phyloP scores from a whole-genome alignment of 2,113 vertebrate species.

The Eretmochelys imbricata region DNA sequence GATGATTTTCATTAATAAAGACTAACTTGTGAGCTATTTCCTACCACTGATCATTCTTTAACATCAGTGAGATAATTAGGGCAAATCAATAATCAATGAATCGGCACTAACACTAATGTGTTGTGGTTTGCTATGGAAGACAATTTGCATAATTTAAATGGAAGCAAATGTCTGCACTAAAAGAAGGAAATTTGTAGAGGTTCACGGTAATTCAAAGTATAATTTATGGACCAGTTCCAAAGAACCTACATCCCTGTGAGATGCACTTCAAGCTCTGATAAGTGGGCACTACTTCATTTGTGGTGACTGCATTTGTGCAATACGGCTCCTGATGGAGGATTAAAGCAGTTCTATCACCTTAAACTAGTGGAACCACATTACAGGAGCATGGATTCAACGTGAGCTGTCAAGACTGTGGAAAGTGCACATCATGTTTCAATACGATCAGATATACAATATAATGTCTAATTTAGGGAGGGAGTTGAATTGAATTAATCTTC shows the following conservation, averaged over 20 bases:
- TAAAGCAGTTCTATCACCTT: neutral
- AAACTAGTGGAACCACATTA: neutral
- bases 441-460: neutral
- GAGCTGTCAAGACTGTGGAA: neutral
- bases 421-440: neutral
- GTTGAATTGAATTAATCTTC: neutral
- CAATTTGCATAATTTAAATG: neutral
- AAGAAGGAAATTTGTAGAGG: neutral
- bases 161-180: neutral
- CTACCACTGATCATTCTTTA: slow-evolving; percentile 11
- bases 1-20: neutral
- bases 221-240: neutral
- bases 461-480: neutral
- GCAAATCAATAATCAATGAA: slow-evolving; percentile 56
- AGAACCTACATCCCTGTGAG: neutral
- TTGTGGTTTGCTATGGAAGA: neutral
- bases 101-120: neutral
- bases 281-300: neutral
- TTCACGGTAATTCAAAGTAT: neutral
- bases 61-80: slow-evolving; percentile 51
- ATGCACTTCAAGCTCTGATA: neutral
- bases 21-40: slow-evolving; percentile 2
- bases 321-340: too few species aligned
- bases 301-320: neutral
- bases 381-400: neutral